Base-by-base conservation (phyloP, 2,888 invertebrate genomes). In the Liopterus haemorrhoidalis region DNA sequence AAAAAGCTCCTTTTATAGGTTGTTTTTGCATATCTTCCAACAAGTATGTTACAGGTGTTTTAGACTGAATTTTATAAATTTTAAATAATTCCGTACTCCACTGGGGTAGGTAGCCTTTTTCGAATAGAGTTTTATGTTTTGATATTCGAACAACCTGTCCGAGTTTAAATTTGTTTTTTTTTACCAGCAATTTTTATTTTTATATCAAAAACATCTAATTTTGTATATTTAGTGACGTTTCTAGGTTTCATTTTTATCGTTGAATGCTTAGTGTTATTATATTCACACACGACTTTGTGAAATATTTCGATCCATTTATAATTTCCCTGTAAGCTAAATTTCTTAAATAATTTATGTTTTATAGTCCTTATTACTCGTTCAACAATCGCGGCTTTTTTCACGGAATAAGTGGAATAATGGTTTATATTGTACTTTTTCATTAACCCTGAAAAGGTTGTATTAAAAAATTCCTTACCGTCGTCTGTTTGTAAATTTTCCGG, bases 51-150 rank as follows among this genome's bases (percentile, higher is more conserved):
- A 47, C 38, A 32, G 57, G 59, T 48, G 56, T 45, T 22, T 55
- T 55, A 38, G 51, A 32, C 48, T 57, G 48, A 37, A 62, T 44
- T 47, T 52, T 42, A 25, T 46, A 49, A 27, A 59, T 52, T 41
- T 49, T 48, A 50, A 61, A 60, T 24, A 59, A 47, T 51, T 60
- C 60, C 9, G 58, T 55, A 9, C 57, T 56, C 59, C 60, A 61
- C 48, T 60, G 57, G 2, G 57, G 55, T 32, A 55, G 57, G 50
- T 56, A 60, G 2, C 57, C 56, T 35, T 58, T 57, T 8, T 49
- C 48, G 47, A 59, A 58, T 4, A 39, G 16, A 20, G 48, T 33
- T 49, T 55, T 57, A 5, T n/a, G 6, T 43, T 18, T 15, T 19
- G 11, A 38, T 9, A 56, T 52, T 12, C 59, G 48, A 12, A 58